phyloP scores from a whole-genome alignment of 2,888 invertebrate genomes.

The Parnassius glacialis region DNA sequence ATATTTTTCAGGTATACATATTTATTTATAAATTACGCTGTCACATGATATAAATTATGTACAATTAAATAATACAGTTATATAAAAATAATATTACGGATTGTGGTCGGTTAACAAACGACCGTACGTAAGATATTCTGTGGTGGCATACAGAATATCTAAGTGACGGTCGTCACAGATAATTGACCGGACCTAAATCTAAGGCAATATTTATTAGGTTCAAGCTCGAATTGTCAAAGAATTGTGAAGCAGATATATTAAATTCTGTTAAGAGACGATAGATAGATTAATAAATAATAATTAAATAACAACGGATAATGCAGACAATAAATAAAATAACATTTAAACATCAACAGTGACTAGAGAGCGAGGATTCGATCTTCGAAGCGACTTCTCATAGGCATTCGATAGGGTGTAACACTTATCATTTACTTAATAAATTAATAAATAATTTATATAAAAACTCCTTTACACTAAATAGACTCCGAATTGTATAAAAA shows the following conservation, averaged over 20 bases:
- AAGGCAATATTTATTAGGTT: constrained; percentile 65
- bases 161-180: constrained; percentile 37
- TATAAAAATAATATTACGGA: constrained; percentile 72
- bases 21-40: constrained; percentile 79
- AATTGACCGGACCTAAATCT: constrained; percentile 39
- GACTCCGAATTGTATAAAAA: constrained; percentile 73
- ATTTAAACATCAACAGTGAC: constrained; percentile 71
- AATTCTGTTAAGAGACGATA: constrained; percentile 64
- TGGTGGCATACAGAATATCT: constrained; percentile 61
- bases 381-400: constrained; percentile 64
- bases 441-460: constrained; percentile 70
- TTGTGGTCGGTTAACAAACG: constrained; percentile 39
- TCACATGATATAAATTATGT: constrained; percentile 80
- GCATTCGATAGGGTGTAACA: constrained; percentile 77
- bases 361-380: constrained; percentile 63
- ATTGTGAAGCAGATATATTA: constrained; percentile 57
- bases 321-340: constrained; percentile 53
- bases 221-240: constrained; percentile 62
- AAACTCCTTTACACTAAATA: constrained; percentile 68
- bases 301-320: constrained; percentile 53
- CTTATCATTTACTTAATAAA: constrained; percentile 68
- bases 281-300: constrained; percentile 59
- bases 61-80: constrained; percentile 79
- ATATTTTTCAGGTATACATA: constrained; percentile 75
- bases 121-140: constrained; percentile 44